phyloP scores from a whole-genome alignment of 2,113 vertebrate species.

The Myotis yumanensis region DNA sequence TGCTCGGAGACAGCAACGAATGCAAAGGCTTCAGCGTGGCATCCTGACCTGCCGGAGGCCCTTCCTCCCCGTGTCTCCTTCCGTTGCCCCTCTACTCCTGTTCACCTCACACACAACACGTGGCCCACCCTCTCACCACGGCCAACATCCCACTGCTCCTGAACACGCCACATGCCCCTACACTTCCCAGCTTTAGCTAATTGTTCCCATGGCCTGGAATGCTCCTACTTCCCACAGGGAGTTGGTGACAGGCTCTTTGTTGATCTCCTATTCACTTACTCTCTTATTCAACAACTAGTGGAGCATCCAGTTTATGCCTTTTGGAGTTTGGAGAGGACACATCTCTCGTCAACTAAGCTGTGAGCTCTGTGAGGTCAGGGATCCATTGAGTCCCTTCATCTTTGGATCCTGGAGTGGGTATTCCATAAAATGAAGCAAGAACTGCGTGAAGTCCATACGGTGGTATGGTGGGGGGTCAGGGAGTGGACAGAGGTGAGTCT shows the following conservation, averaged over 20 bases:
- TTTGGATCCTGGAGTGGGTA: not conserved
- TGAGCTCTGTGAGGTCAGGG: not conserved
- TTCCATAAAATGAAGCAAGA: not conserved
- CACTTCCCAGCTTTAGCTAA: not conserved
- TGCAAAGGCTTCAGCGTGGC: not conserved
- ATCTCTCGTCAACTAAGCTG: not conserved
- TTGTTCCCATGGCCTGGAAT: not conserved
- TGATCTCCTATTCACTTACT: not conserved
- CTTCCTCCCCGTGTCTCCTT: not conserved
- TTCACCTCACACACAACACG: too few species aligned
- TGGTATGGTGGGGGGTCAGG: not conserved
- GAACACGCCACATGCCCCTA: fast-evolving
- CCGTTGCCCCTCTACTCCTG: not conserved
- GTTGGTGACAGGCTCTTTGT: not conserved
- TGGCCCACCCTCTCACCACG: not conserved
- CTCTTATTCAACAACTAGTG: not conserved
- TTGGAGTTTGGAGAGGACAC: not conserved
- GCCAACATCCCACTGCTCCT: not conserved
- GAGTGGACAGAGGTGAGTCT: not conserved
- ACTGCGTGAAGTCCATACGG: not conserved
- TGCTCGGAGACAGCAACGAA: not conserved
- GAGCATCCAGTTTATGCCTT: not conserved
- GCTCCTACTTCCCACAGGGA: not conserved
- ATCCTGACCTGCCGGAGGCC: not conserved
- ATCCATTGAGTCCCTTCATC: not conserved